Conservation (phyloP, 2,113 vertebrate genomes). For the Xyrauchen texanus region DNA sequence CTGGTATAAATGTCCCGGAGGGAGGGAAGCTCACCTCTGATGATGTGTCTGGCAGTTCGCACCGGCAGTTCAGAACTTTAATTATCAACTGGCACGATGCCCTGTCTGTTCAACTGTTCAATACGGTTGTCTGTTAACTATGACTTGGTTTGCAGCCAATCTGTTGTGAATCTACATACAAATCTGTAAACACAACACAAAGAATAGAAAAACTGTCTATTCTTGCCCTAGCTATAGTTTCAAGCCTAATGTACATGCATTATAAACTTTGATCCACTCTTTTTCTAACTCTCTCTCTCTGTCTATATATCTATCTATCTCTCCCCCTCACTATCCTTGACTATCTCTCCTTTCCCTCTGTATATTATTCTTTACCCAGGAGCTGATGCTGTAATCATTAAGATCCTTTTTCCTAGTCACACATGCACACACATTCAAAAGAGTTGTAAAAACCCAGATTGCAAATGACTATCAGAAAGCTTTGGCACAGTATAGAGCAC, state of each 20-base stretch:
- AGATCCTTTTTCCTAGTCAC: conserved; percentile 26
- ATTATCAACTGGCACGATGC: conserved; percentile 67
- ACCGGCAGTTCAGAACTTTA: conserved; percentile 57
- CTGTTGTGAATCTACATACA: too few species aligned
- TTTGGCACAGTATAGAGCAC: conserved; percentile 57
- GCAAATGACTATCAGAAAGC: conserved; percentile 58
- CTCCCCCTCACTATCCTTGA: neutral
- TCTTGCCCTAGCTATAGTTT: neutral
- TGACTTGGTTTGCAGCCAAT: too few species aligned
- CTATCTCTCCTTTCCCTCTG: neutral
- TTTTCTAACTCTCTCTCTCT: conserved; percentile 46
- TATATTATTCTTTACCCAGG: conserved; percentile 33
- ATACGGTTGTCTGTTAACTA: too few species aligned
- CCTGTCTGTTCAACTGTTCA: conserved; percentile 31
- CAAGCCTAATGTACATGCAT: too few species aligned
- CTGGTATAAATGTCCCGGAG: too few species aligned
- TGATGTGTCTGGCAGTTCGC: too few species aligned
- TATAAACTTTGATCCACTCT: too few species aligned
- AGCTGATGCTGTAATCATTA: conserved; percentile 36
- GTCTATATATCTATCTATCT: conserved; percentile 44
- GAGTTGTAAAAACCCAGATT: conserved; percentile 56
- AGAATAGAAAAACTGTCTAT: conserved; percentile 13
- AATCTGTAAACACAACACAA: too few species aligned
- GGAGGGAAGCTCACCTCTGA: too few species aligned
- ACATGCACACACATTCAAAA: conserved; percentile 18